phyloP scores from a whole-genome alignment of 2,888 invertebrate species.

The Drosophila lutescens region DNA sequence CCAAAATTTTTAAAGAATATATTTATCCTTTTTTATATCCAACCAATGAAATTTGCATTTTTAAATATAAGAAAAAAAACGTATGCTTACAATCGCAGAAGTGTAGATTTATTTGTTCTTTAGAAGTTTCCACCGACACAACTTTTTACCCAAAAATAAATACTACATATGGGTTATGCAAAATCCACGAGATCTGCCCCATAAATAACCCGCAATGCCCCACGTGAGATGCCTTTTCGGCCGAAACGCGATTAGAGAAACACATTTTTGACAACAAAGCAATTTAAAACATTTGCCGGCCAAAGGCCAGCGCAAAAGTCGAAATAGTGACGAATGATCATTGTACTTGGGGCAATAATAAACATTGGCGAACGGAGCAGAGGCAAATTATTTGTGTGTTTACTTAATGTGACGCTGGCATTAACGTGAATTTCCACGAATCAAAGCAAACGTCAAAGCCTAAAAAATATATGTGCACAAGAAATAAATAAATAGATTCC shows the following conservation, averaged over 20 bases:
- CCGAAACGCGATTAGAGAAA: conserved; percentile 16
- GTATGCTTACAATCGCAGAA: too few species aligned
- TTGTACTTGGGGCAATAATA: conserved; percentile 44
- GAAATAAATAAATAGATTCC: conserved; percentile 53
- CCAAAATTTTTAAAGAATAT: too few species aligned
- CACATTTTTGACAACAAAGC: conserved; percentile 39
- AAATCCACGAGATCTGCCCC: conserved; percentile 25
- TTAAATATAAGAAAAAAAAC: too few species aligned
- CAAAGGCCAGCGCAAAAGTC: conserved; percentile 22
- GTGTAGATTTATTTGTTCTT: background rate
- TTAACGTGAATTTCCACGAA: conserved; percentile 61
- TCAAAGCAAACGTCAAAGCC: conserved; percentile 59
- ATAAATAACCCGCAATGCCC: conserved; percentile 17
- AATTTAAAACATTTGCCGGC: conserved; percentile 38
- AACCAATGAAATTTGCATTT: too few species aligned
- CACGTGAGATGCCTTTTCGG: conserved; percentile 30
- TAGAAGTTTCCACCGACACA: background rate
- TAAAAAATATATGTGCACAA: conserved; percentile 30
- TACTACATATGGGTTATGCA: conserved; percentile 33
- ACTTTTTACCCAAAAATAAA: conserved; percentile 2
- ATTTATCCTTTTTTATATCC: too few species aligned
- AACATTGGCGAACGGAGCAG: conserved; percentile 23
- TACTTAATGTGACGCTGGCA: conserved; percentile 46
- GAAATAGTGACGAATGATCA: conserved; percentile 54
- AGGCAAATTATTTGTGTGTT: conserved; percentile 45